These are phyloP conservation scores for Sphenopsis melanotis DNA, from an alignment of 2,797 vertebrate genomes.

Conservation along the genomic window DNA sequence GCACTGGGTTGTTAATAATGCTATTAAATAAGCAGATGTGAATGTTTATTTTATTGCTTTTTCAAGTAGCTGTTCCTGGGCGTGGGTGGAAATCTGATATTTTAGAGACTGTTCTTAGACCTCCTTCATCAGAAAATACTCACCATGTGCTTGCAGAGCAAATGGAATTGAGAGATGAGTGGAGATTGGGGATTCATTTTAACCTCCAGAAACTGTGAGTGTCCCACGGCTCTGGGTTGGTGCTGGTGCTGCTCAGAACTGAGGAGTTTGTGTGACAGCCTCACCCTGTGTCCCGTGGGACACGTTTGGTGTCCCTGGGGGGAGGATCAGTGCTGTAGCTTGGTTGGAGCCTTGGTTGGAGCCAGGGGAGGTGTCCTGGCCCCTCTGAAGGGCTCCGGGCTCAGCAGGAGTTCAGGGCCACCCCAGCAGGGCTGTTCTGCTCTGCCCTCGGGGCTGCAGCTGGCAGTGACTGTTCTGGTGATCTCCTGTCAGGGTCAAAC, in stretches of 20 bases:
- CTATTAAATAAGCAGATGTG: conserved; percentile 55
- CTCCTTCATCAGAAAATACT: neutral
- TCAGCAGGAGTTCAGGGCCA: neutral
- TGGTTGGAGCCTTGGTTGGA: neutral
- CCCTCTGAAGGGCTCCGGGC: neutral
- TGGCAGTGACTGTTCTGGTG: neutral
- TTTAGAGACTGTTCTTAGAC: neutral
- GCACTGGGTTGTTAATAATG: conserved; percentile 40
- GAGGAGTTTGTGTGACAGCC: neutral
- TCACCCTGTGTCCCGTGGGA: accelerated
- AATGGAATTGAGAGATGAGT: neutral
- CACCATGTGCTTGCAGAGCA: neutral
- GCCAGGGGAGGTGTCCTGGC: neutral
- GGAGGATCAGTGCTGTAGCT: neutral
- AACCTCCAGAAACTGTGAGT: neutral
- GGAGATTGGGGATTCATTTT: neutral
- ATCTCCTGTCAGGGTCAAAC: neutral
- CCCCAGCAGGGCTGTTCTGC: neutral
- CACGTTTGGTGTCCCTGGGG: accelerated
- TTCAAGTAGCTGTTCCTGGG: conserved; percentile 17
- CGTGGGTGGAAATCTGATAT: neutral
- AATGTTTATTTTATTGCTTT: conserved; percentile 40
- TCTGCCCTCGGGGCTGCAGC: neutral
- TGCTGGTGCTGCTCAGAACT: neutral
- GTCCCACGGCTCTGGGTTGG: accelerated